Conservation (phyloP, 1,140 invertebrate species). For the Polyergus mexicanus region DNA sequence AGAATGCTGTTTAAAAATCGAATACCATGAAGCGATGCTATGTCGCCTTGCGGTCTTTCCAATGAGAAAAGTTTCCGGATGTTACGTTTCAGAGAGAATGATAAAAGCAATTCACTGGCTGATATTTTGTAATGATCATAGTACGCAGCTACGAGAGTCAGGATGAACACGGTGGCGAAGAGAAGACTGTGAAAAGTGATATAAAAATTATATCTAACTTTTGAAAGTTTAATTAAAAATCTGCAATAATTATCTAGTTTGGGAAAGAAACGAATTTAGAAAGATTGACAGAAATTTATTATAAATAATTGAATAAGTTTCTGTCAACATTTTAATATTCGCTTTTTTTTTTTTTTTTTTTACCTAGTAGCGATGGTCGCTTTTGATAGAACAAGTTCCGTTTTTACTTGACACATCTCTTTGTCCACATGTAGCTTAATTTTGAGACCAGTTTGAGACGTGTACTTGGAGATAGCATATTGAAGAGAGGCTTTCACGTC, state of each 20-base stretch:
- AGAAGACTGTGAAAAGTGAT: constrained; percentile 77
- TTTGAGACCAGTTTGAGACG: constrained; percentile 85
- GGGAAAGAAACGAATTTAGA: not conserved
- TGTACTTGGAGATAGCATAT: constrained; percentile 84
- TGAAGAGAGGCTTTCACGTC: constrained; percentile 88
- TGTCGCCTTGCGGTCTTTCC: constrained; percentile 87
- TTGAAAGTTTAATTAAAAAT: not conserved
- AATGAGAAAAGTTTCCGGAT: constrained; percentile 87
- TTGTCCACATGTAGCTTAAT: constrained; percentile 87
- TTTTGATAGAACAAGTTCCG: constrained; percentile 78
- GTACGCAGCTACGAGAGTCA: constrained; percentile 79
- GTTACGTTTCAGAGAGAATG: constrained; percentile 90
- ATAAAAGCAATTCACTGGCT: constrained; percentile 85
- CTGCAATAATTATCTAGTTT: not conserved
- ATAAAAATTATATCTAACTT: not conserved
- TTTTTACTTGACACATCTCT: constrained; percentile 88
- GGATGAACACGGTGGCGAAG: constrained; percentile 75
- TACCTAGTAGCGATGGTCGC: constrained; percentile 87
- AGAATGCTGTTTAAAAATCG: constrained; percentile 90
- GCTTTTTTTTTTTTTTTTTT: constrained; percentile 57
- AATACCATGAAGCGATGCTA: constrained; percentile 90
- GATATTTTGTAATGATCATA: constrained; percentile 81
- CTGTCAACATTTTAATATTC: constrained; percentile 1
- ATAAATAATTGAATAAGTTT: not conserved
- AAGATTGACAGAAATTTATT: not conserved